phyloP scores from a whole-genome alignment of 2,113 vertebrate genomes.

The Paedocypris sp. region DNA sequence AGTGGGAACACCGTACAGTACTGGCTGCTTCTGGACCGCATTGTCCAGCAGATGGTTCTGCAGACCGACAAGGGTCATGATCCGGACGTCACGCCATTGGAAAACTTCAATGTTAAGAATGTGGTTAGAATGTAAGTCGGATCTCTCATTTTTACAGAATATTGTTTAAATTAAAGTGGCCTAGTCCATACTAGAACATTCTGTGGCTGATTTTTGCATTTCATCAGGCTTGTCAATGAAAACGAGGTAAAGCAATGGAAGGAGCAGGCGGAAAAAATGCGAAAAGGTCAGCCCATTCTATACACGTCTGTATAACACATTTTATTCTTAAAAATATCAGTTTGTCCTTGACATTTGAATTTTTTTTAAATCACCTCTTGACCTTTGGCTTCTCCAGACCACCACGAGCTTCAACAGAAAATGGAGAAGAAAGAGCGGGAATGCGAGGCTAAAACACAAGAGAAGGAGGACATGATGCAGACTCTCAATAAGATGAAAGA shows the following conservation, averaged over 20 bases:
- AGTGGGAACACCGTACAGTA: conserved; percentile 96
- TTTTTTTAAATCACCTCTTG: background rate
- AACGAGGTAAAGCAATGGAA: conserved; percentile 99
- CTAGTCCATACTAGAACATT: too few relatives aligned
- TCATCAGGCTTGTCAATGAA: conserved; percentile 90
- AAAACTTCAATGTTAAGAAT: conserved; percentile 98
- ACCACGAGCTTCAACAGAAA: conserved; percentile 88
- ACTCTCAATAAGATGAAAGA: conserved; percentile 99
- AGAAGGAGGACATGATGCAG: conserved; percentile 99
- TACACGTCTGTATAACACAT: background rate
- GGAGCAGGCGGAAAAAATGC: conserved; percentile 98
- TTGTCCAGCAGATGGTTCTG: conserved; percentile 94
- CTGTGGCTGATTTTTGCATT: background rate
- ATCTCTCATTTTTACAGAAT: background rate
- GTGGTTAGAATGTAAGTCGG: conserved; percentile 90
- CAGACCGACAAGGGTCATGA: conserved; percentile 97
- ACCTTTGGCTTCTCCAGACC: conserved; percentile 61
- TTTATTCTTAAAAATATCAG: too few relatives aligned
- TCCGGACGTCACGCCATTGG: conserved; percentile 85
- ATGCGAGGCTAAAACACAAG: conserved; percentile 92
- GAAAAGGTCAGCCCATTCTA: conserved; percentile 70
- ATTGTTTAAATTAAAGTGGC: too few relatives aligned
- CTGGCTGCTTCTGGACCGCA: conserved; percentile 93
- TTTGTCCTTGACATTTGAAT: background rate
- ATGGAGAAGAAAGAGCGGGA: conserved; percentile 95